phyloP scores from a whole-genome alignment of 92 coral and sea anemone species.

The Bergia sp. region DNA sequence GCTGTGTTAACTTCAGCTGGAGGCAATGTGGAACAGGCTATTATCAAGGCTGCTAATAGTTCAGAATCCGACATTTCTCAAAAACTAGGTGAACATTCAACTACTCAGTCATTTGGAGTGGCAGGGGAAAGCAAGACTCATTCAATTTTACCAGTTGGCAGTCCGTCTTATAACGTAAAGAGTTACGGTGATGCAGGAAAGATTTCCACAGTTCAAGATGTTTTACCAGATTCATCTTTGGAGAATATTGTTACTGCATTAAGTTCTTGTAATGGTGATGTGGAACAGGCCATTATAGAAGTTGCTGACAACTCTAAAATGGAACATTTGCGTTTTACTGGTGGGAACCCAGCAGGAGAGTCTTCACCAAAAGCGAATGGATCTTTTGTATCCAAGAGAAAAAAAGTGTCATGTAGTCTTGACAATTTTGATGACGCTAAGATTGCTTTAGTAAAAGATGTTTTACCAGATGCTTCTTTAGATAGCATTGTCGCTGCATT shows the following conservation, averaged over 20 bases:
- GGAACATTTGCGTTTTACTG: not conserved
- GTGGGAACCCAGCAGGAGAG: not conserved
- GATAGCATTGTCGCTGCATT: conserved; percentile 1
- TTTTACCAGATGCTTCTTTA: conserved; percentile 21
- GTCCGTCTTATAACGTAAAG: not conserved
- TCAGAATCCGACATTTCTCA: not conserved
- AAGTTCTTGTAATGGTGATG: not conserved
- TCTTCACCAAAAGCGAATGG: not conserved
- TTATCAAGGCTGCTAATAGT: not conserved
- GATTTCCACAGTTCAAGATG: not conserved
- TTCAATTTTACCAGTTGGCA: not conserved
- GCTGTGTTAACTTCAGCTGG: not conserved
- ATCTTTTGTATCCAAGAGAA: not conserved
- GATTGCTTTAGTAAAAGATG: conserved; percentile 9
- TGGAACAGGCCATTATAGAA: not conserved
- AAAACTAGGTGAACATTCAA: not conserved
- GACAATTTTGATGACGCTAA: conserved; percentile 18
- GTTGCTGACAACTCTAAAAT: not conserved
- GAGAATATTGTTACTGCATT: conserved; percentile 5
- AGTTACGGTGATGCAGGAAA: not conserved
- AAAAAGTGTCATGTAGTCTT: not conserved
- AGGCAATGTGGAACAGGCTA: conserved; percentile 19
- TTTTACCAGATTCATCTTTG: not conserved
- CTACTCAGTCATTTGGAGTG: not conserved
- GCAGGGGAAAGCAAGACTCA: not conserved